phyloP scores from a whole-genome alignment of 2,888 invertebrate genomes.

The Lasioglossum morio region DNA sequence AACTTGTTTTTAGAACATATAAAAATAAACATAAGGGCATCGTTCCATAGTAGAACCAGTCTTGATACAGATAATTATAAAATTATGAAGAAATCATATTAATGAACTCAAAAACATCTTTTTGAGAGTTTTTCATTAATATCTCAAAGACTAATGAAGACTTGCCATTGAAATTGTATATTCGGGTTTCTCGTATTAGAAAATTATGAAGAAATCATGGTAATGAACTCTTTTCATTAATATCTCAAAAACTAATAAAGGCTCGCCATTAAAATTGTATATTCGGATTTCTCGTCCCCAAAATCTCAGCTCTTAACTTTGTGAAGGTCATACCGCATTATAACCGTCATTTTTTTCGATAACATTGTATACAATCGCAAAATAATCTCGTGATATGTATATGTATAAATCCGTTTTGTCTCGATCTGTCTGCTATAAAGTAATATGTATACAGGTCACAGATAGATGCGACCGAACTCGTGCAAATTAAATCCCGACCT shows the following conservation, averaged over 20 bases:
- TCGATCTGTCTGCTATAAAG: neutral
- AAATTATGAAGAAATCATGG: neutral
- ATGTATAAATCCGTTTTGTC: neutral
- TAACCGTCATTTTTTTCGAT: neutral
- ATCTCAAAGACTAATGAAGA: neutral
- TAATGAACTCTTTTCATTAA: neutral
- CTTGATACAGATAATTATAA: neutral
- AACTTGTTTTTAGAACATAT: neutral
- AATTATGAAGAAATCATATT: neutral
- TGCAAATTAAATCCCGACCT: constrained; percentile 27
- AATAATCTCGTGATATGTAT: neutral
- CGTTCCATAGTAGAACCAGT: neutral
- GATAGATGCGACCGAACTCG: neutral
- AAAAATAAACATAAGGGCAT: neutral
- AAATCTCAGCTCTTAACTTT: neutral
- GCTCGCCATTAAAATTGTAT: neutral
- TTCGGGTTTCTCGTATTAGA: neutral
- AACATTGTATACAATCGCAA: neutral
- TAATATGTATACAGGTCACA: neutral
- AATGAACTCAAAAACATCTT: neutral
- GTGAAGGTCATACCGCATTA: neutral
- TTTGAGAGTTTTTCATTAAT: too few species aligned
- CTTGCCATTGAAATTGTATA: neutral
- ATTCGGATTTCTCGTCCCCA: neutral
- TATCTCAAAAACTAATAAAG: neutral